These are phyloP conservation scores for Colaptes auratus DNA, from an alignment of 2,113 vertebrate species.

Conservation along the genomic window DNA sequence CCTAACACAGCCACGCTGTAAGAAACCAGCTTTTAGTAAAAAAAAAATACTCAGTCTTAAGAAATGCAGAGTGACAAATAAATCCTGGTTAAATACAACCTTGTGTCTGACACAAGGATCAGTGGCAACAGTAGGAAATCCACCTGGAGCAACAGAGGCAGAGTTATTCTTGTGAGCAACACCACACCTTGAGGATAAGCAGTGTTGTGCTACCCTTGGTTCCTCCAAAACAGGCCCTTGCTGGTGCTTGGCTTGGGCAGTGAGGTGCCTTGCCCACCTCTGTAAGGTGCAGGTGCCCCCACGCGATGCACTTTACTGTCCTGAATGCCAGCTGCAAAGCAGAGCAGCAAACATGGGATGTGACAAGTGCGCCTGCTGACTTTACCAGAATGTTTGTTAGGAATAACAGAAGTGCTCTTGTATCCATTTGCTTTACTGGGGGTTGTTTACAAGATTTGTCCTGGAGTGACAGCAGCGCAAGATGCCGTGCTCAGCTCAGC, in stretches of 20 bases:
- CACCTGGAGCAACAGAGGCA: accelerated
- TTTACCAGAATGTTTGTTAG: accelerated
- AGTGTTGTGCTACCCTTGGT: accelerated
- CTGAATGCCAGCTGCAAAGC: neutral
- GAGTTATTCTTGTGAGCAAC: accelerated
- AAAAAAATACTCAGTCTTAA: neutral
- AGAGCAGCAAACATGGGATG: accelerated
- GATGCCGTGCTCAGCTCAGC: accelerated
- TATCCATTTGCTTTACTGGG: accelerated
- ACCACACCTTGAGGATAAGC: accelerated
- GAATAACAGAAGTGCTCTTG: neutral
- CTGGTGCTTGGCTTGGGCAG: accelerated
- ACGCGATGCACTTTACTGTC: accelerated
- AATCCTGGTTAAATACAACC: neutral
- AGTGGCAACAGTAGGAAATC: accelerated
- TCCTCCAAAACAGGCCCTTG: accelerated
- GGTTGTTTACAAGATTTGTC: neutral
- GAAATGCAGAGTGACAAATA: neutral
- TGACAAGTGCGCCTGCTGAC: accelerated
- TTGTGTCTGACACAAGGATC: accelerated
- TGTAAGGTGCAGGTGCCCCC: too few relatives aligned
- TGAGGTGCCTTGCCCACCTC: accelerated
- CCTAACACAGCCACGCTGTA: accelerated
- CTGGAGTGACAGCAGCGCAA: neutral
- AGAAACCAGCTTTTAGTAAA: neutral